Conservation (phyloP, 2,888 invertebrate species). For the Agonopterix arenella region DNA sequence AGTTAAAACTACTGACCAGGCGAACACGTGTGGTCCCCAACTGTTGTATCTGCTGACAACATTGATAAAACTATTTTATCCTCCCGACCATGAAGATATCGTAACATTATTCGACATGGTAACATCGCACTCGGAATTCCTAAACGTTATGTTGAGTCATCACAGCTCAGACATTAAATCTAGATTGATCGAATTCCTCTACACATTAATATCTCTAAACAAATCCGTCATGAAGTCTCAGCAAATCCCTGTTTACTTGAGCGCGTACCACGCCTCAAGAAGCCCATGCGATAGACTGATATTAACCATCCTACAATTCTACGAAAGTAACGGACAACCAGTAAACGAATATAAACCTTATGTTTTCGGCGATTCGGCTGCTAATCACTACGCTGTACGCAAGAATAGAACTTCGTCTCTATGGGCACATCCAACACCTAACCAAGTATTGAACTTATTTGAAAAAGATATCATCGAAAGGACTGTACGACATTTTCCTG, state of each 20-base stretch:
- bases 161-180: slow-evolving; percentile 71
- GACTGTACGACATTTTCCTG: slow-evolving; percentile 84
- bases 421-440: slow-evolving; percentile 83
- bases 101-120: slow-evolving; percentile 83
- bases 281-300: slow-evolving; percentile 83
- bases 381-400: slow-evolving; percentile 84
- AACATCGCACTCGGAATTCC: slow-evolving; percentile 85
- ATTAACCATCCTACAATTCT: slow-evolving; percentile 80
- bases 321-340: slow-evolving; percentile 81
- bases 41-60: slow-evolving; percentile 74
- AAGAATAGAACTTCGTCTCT: slow-evolving; percentile 72
- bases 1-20: slow-evolving; percentile 45
- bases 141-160: slow-evolving; percentile 80
- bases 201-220: slow-evolving; percentile 79
- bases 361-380: slow-evolving; percentile 89
- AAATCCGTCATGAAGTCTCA: slow-evolving; percentile 79
- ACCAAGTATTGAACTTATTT: slow-evolving; percentile 84
- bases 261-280: slow-evolving; percentile 86
- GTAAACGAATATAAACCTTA: slow-evolving; percentile 85
- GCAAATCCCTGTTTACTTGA: slow-evolving; percentile 86
- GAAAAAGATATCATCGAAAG: slow-evolving; percentile 78
- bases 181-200: slow-evolving; percentile 80
- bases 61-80: slow-evolving; percentile 76
- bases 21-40: slow-evolving; percentile 52
- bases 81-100: slow-evolving; percentile 59